Percentiles rank a stretch among this genome's conserved stretches.
Evolutionary conservation across 2,797 vertebrate genomes (phyloP).

Genomic region (Passerculus sandwichensis): DNA sequence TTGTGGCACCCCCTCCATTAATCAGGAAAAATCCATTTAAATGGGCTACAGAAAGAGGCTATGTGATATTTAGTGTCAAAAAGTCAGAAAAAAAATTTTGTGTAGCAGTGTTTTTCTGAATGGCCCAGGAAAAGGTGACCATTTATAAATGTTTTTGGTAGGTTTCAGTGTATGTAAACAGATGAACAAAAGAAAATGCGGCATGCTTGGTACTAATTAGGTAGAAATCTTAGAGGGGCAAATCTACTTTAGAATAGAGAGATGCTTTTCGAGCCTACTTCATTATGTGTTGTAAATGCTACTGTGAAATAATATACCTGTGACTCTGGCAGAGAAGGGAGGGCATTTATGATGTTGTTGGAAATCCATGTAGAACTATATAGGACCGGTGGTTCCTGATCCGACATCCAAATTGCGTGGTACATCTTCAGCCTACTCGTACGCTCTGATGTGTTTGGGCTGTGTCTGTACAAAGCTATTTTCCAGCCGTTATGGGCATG

Average conservation of each 20-base stretch:
- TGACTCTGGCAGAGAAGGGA: neutral
- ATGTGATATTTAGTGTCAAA: neutral
- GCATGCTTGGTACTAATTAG: neutral
- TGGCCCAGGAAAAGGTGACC: neutral
- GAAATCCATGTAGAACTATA: accelerated
- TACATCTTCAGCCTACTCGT: neutral
- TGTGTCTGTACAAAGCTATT: neutral
- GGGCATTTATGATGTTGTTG: neutral
- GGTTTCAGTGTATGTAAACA: neutral
- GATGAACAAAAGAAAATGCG: neutral
- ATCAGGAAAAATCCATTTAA: neutral
- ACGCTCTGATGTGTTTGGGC: neutral
- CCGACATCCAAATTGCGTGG: neutral
- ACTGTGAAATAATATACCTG: accelerated
- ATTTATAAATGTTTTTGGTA: neutral
- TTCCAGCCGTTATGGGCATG: neutral
- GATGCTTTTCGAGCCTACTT: neutral
- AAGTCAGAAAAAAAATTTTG: neutral
- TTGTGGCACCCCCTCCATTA: neutral
- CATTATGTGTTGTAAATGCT: neutral
- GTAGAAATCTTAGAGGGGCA: neutral
- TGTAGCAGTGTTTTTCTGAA: neutral
- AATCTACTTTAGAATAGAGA: neutral
- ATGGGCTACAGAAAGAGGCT: neutral
- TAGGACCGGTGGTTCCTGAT: neutral